A percentile compares a stretch with the other conserved stretches of the same genome.
These are phyloP conservation scores for Punctoribates punctum DNA, from an alignment of 2,888 invertebrate species.

Conservation along the genomic window DNA sequence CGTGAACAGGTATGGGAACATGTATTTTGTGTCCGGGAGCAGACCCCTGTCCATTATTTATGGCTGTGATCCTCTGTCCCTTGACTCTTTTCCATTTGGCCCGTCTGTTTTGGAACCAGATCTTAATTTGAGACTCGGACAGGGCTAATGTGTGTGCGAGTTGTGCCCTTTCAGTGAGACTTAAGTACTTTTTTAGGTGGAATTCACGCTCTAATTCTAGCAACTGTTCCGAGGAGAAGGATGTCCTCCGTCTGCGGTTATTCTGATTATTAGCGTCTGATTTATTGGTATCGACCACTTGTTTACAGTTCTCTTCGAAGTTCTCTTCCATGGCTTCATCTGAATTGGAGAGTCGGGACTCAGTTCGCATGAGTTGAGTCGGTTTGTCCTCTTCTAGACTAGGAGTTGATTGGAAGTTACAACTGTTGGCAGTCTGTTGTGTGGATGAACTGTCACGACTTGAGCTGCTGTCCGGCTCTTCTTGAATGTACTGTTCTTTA, in stretches of 20 bases:
- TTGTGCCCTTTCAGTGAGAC: slow-evolving; percentile 51
- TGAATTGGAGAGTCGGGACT: neutral
- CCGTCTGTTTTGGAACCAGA: slow-evolving; percentile 56
- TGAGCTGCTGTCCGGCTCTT: slow-evolving; percentile 14
- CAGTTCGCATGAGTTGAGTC: neutral
- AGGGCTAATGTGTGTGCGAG: slow-evolving; percentile 53
- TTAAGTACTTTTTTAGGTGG: slow-evolving; percentile 51
- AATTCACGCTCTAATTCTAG: slow-evolving; percentile 51
- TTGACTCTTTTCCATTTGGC: slow-evolving; percentile 56
- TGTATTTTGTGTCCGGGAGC: slow-evolving; percentile 53
- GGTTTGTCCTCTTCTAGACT: slow-evolving; percentile 1
- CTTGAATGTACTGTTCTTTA: neutral
- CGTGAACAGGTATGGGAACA: slow-evolving; percentile 55
- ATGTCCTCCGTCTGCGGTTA: slow-evolving; percentile 50
- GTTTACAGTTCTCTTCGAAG: neutral
- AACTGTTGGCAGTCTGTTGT: neutral
- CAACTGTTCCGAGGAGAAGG: slow-evolving; percentile 51
- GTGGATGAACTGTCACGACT: slow-evolving; percentile 13
- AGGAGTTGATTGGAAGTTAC: neutral
- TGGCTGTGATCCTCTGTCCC: slow-evolving; percentile 49
- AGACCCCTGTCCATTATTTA: neutral
- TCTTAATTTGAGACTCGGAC: slow-evolving; percentile 55
- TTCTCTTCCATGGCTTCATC: neutral
- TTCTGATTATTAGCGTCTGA: slow-evolving; percentile 21
- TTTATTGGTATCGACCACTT: neutral